phyloP scores from a whole-genome alignment of 2,113 vertebrate species.

The Hymenochirus boettgeri region DNA sequence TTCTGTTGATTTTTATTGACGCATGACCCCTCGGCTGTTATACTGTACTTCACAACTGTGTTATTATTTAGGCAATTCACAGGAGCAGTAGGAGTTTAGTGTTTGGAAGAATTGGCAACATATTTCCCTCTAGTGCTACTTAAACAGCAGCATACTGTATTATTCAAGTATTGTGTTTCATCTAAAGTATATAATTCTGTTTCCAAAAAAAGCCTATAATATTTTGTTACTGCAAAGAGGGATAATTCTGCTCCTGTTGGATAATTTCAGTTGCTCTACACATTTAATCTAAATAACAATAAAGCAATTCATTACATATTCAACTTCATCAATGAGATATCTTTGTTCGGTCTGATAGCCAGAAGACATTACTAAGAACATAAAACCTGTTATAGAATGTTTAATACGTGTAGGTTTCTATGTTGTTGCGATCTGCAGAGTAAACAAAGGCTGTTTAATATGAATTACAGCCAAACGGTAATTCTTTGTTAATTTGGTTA shows the following conservation, averaged over 20 bases:
- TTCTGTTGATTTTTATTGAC: constrained; percentile 44
- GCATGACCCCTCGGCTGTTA: constrained; percentile 42
- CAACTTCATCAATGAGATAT: constrained; percentile 24
- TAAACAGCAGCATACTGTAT: constrained; percentile 42
- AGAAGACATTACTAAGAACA: neutral
- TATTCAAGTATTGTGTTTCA: constrained; percentile 43
- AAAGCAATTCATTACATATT: constrained; percentile 27
- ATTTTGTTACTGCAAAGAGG: constrained; percentile 31
- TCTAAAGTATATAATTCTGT: constrained; percentile 39
- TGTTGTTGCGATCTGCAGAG: neutral
- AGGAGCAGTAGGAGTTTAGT: constrained; percentile 41
- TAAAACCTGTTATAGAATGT: neutral
- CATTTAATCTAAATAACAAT: constrained; percentile 32
- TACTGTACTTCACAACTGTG: constrained; percentile 42
- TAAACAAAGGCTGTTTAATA: neutral
- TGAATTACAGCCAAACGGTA: neutral
- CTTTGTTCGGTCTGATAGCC: constrained; percentile 3
- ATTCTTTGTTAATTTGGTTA: neutral
- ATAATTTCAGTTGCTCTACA: constrained; percentile 37
- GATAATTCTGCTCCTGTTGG: constrained; percentile 37
- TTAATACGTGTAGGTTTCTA: neutral
- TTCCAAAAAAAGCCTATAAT: constrained; percentile 39
- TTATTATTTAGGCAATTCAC: constrained; percentile 43
- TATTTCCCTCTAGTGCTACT: constrained; percentile 43
- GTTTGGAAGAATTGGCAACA: constrained; percentile 43